Conservation (phyloP, 2,888 invertebrate species). For the Pterobdella sp. region DNA sequence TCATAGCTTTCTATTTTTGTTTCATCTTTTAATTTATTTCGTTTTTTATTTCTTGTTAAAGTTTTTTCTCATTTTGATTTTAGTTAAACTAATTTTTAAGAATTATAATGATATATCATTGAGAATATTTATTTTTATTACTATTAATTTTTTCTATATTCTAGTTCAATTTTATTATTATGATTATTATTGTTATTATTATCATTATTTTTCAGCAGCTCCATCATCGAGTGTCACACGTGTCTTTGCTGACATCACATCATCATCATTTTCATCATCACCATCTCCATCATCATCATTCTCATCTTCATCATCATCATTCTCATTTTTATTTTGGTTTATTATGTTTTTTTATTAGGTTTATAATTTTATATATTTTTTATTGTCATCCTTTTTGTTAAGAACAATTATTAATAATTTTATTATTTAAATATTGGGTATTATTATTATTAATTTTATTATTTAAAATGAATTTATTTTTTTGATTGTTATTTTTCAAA, state of each 20-base stretch:
- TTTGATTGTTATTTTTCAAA: background rate
- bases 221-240: background rate
- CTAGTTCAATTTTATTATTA: background rate
- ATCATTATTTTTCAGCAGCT: background rate
- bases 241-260: slow-evolving; percentile 12
- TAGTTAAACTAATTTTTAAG: background rate
- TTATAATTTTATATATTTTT: no score
- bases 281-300: background rate
- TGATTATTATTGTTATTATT: slow-evolving; percentile 6
- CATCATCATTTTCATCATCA: background rate
- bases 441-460: background rate
- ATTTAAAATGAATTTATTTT: background rate
- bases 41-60: no score
- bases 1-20: no score
- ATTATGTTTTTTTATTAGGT: no score
- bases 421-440: background rate
- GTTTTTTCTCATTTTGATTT: no score
- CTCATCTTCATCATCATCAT: no score
- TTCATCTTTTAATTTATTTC: no score
- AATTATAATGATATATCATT: background rate
- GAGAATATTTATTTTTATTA: slow-evolving; percentile 10
- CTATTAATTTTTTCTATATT: background rate
- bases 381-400: no score
- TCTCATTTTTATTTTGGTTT: no score
- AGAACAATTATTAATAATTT: background rate